Evolutionary conservation across 2,113 vertebrate genomes (phyloP).

Genomic region (Azemiops feae): DNA sequence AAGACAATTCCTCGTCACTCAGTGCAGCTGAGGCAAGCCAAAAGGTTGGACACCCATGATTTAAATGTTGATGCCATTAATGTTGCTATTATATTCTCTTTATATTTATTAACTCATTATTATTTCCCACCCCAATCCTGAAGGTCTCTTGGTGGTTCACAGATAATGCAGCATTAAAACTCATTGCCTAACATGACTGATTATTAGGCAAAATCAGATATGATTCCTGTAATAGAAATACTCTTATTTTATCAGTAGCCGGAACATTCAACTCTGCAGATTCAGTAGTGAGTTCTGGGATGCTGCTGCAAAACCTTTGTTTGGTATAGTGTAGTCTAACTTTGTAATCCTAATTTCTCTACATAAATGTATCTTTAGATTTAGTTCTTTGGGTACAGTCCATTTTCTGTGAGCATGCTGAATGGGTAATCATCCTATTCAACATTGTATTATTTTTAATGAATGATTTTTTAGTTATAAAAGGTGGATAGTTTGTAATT

Average conservation of each 20-base stretch:
- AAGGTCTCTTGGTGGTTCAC: background rate
- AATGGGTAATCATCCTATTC: background rate
- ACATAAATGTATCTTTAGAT: background rate
- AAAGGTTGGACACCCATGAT: too few species aligned
- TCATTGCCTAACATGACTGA: background rate
- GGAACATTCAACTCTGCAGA: background rate
- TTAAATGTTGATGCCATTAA: background rate
- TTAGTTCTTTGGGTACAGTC: background rate
- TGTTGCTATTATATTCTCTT: background rate
- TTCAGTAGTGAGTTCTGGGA: background rate
- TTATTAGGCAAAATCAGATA: background rate
- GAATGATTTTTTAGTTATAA: background rate
- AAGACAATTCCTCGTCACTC: too few species aligned
- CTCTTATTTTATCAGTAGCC: background rate
- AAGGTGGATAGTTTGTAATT: constrained; percentile 21
- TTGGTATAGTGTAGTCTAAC: background rate
- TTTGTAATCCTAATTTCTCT: background rate
- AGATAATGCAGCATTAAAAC: background rate
- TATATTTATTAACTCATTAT: background rate
- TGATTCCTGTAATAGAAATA: background rate
- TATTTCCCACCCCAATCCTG: background rate
- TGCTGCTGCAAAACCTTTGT: background rate
- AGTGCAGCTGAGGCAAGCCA: too few species aligned
- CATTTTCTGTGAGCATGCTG: background rate
- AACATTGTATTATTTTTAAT: background rate